Percentiles rank a stretch among this genome's conserved stretches.
These are phyloP conservation scores for Chaetura pelagica DNA, from an alignment of 2,113 vertebrate genomes.

Conservation along the genomic window DNA sequence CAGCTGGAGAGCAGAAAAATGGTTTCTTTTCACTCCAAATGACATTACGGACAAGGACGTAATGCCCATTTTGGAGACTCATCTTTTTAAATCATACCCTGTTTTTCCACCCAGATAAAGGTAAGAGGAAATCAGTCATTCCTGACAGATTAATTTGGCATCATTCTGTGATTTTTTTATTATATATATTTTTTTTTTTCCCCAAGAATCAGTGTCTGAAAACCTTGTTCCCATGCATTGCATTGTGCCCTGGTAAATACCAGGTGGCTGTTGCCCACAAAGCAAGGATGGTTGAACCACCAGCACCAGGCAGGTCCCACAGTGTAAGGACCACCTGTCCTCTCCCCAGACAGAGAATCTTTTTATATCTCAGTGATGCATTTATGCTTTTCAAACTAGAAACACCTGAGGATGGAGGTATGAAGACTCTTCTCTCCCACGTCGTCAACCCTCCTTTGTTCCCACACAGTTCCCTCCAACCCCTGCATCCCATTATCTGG, in stretches of 20 bases:
- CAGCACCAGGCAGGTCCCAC: not conserved
- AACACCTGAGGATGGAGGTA: not conserved
- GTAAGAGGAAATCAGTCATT: not conserved
- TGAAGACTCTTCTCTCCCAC: not conserved
- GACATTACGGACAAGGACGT: too few species aligned
- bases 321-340: not conserved
- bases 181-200: not conserved
- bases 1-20: not conserved
- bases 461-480: not conserved
- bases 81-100: not conserved
- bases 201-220: not conserved
- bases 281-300: not conserved
- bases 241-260: not conserved
- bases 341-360: not conserved
- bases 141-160: not conserved
- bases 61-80: too few species aligned
- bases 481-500: not conserved
- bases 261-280: not conserved
- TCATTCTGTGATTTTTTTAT: not conserved
- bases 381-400: conserved; percentile 21
- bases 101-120: not conserved
- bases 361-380: not conserved
- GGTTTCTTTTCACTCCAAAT: not conserved
- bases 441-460: not conserved
- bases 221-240: not conserved